Evolutionary conservation across 2,888 invertebrate genomes (phyloP).

Genomic region (Hesperia comma): DNA sequence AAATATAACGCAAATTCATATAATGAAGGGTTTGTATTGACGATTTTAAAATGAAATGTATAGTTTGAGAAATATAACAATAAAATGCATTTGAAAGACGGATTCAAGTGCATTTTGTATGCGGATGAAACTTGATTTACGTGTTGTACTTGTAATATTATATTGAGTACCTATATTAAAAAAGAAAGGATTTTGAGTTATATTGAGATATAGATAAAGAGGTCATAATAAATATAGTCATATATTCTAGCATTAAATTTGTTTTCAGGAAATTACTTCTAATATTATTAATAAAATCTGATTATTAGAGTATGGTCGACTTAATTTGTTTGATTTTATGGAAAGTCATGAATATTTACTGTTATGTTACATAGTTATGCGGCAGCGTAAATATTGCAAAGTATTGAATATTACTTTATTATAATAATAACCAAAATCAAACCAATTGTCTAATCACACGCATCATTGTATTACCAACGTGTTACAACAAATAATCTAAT

Average conservation of each 20-base stretch:
- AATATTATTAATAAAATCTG: too few species aligned
- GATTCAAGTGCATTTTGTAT: too few species aligned
- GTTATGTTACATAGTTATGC: neutral
- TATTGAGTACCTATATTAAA: too few species aligned
- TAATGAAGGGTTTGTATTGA: too few species aligned
- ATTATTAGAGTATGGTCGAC: neutral
- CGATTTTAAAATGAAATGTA: too few species aligned
- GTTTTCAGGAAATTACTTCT: neutral
- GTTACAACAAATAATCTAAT: conserved; percentile 95
- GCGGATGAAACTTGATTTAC: too few species aligned
- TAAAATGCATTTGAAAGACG: too few species aligned
- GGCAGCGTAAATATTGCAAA: neutral
- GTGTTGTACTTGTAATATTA: too few species aligned
- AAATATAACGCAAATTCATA: too few species aligned
- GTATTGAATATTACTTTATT: neutral
- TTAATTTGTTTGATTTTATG: neutral
- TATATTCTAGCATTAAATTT: neutral
- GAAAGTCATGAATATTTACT: neutral
- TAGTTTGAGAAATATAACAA: too few species aligned
- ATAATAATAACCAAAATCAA: conserved; percentile 39
- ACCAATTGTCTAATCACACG: conserved; percentile 40
- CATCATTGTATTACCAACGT: conserved; percentile 42
- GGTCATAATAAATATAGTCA: too few species aligned
- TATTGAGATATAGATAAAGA: neutral
- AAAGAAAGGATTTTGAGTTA: neutral